Percentiles rank a stretch among this genome's conserved stretches.
Evolutionary conservation across 2,113 vertebrate species (phyloP).

Genomic region (Zapornia atra): DNA sequence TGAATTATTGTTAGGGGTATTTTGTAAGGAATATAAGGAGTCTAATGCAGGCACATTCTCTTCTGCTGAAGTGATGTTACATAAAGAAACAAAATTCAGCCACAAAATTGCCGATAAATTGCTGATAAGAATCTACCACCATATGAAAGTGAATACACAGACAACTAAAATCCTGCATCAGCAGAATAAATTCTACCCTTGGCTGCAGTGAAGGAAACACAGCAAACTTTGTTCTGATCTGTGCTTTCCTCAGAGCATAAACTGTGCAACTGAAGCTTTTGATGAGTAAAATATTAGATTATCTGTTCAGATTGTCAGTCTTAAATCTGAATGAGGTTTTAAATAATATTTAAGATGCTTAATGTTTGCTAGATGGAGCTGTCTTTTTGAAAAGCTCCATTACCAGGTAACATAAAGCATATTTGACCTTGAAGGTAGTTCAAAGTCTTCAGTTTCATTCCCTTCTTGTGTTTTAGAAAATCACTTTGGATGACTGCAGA

Average conservation of each 20-base stretch:
- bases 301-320: background rate
- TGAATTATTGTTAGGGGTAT: background rate
- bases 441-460: background rate
- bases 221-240: background rate
- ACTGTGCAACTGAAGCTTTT: background rate
- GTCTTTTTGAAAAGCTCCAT: background rate
- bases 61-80: background rate
- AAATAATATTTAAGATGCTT: background rate
- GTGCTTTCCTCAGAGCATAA: background rate
- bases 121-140: background rate
- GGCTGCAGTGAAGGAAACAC: background rate
- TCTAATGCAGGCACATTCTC: background rate
- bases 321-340: background rate
- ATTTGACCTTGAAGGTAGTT: background rate
- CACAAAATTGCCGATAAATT: background rate
- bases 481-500: background rate
- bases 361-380: background rate
- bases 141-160: background rate
- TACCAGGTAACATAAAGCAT: background rate
- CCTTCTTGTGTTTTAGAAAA: background rate
- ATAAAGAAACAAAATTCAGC: background rate
- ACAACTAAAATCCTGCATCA: slow-evolving; percentile 4
- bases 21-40: background rate
- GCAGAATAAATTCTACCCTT: background rate
- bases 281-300: background rate